Evolutionary conservation across 1,140 invertebrate species (phyloP).

Genomic region (Probaryconus sp.): DNA sequence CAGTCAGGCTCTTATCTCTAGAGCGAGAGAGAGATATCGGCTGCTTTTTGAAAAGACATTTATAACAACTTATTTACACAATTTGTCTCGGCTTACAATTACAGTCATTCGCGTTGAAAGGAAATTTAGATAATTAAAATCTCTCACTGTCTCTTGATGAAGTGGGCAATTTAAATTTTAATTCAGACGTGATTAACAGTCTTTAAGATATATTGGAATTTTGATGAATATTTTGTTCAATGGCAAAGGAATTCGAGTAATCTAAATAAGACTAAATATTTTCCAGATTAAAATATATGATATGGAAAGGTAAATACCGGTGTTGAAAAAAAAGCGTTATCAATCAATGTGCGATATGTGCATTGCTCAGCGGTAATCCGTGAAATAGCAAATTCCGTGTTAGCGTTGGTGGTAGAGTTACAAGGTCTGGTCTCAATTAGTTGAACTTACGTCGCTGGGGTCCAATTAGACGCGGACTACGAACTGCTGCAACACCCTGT

Average conservation of each 20-base stretch:
- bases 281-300: conserved; percentile 32
- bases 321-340: conserved; percentile 51
- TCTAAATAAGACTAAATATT: conserved; percentile 53
- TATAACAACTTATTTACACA: conserved; percentile 12
- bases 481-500: conserved; percentile 74
- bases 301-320: conserved; percentile 24
- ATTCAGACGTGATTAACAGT: no score
- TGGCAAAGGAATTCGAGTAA: no score
- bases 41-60: conserved; percentile 25
- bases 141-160: no score
- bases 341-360: conserved; percentile 48
- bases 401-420: conserved; percentile 66
- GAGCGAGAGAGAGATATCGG: conserved; percentile 36
- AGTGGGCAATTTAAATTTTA: no score
- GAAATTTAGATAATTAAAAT: no score
- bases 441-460: conserved; percentile 78
- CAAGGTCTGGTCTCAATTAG: conserved; percentile 78
- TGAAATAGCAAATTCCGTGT: conserved; percentile 46
- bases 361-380: conserved; percentile 32
- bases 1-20: conserved; percentile 24
- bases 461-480: conserved; percentile 79
- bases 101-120: no score
- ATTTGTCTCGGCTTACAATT: conserved; percentile 16
- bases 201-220: no score
- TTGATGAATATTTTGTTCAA: no score